Base-by-base conservation (phyloP, 2,113 vertebrate species). In the Apeltes quadracus region DNA sequence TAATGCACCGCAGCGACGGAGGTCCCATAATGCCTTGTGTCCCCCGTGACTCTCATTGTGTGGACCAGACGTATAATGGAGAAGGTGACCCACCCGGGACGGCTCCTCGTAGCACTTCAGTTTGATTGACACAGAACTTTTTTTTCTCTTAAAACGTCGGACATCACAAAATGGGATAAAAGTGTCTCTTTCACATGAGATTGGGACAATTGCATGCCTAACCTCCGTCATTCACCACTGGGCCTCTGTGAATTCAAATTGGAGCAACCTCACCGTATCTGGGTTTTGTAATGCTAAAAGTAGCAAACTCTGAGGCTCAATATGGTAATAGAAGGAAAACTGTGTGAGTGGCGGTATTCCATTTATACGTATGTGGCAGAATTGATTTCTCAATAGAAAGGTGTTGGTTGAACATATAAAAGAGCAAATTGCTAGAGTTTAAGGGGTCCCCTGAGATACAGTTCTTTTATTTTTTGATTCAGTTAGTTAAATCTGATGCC, bases 181-280 rank as follows among this genome's bases (percentile, higher is more conserved):
- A 88, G 82, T 88, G 74, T 12, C 79, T 91, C 85, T 89, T 92
- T 91, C 84, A 81, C 91, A 93, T 91, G 82, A 92, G 84, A 90
- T 65, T 89, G 84, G n/a, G 87, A 88, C 87, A 84, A 83, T 68
- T 83, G 81, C 83, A 89, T 82, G 84, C 85, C 71, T 76, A 84
- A 84, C 82, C 73, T 61, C 84, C 18, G 81, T 83, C 76, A 88
- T 84, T 87, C 84, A 79, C 66, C 29, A 7, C 72, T 12, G 81
- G 83, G 78, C 82, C 81, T 82, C 78, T 55, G 81, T 71, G 83
- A 77, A 81, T 89, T 81, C 58, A 73, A 87, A 75, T 72, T 69
- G 59, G 73, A 83, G 75, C 79, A 81, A 86, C 77, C 76, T 88
- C 81, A 81, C 83, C 78, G 79, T 87, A 81, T 91, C 63, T 81